Base-by-base conservation (phyloP, 1,140 invertebrate genomes). In the Phortica variegata region DNA sequence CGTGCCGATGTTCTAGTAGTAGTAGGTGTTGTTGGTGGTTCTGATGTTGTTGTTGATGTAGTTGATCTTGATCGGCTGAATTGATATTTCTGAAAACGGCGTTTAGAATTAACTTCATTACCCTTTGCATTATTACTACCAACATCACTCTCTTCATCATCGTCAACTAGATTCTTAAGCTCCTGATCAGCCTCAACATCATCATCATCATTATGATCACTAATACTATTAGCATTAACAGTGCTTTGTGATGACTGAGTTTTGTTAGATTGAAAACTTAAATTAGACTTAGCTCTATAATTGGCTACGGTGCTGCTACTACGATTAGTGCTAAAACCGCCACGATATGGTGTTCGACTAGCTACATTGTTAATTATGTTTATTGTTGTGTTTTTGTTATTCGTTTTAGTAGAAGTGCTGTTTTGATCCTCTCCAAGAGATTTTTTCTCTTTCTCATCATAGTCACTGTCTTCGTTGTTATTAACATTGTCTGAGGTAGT, bases 1-100 rank as follows among this genome's bases (percentile, higher is more conserved):
- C 60, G 44, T 40, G 53, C 18, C 37, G 17, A 47, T 43, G 23
- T 26, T 26, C 5, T 26, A 26, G 23, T 6, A 26, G 23, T 26
- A 26, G 36, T 46, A 46, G 40, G 18, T 4, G 49, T 9, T 34
- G 53, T 20, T 56, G 52, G 3, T 18, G 57, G 1, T 34, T 45
- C 19, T 45, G 39, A 32, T 29, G 50, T 47, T 40, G 15, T 47
- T 34, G 44, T 61, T 45, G 48, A 52, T 34, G 48, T 42, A 10
- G 47, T 23, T n/a, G 41, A 49, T 52, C 59, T 56, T 52, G 58
- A 58, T 58, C 61, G 68, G 60, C 51, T 74, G 60, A 66, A 63
- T 54, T 74, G 71, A 72, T 53, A 72, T 60, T 73, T 74, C 72
- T 74, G 72, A 74, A 74, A 74, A 65, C 72, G 72, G 69, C 71